A percentile compares a stretch with the other conserved stretches of the same genome.
These are phyloP conservation scores for Pollimyrus isidori DNA, from an alignment of 2,113 vertebrate genomes.

Conservation along the genomic window DNA sequence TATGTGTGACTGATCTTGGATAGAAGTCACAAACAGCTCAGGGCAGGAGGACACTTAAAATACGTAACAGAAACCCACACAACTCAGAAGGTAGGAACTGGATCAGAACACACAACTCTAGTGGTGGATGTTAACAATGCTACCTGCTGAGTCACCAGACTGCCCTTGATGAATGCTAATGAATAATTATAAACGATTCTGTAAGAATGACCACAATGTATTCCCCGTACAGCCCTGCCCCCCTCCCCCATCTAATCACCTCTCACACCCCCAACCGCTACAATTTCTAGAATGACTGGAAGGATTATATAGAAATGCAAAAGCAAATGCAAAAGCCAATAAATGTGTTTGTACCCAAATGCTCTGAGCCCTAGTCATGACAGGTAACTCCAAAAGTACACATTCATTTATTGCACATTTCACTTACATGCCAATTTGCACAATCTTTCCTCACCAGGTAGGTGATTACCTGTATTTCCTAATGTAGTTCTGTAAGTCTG, in stretches of 20 bases:
- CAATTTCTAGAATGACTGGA: not conserved
- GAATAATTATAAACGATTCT: not conserved
- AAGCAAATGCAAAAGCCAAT: not conserved
- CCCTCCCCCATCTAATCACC: not conserved
- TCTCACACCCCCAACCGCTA: not conserved
- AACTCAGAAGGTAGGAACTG: not conserved
- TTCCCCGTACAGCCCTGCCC: not conserved
- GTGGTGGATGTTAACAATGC: not conserved
- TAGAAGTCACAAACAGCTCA: not conserved
- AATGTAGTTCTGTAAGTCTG: not conserved
- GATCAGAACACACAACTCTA: not conserved
- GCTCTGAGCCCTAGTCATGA: not conserved
- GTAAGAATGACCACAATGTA: not conserved
- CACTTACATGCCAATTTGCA: not conserved
- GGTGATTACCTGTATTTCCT: not conserved
- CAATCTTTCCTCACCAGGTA: not conserved
- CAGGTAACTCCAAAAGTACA: not conserved
- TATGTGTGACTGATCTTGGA: not conserved
- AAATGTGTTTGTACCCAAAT: not conserved
- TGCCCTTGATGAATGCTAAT: not conserved
- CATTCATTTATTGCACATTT: not conserved
- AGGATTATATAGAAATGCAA: not conserved
- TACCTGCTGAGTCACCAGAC: not conserved
- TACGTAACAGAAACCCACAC: not conserved
- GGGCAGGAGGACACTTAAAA: not conserved